Evolutionary conservation across 1,140 invertebrate species (phyloP).

Genomic region (Panagrolaimus sp.): DNA sequence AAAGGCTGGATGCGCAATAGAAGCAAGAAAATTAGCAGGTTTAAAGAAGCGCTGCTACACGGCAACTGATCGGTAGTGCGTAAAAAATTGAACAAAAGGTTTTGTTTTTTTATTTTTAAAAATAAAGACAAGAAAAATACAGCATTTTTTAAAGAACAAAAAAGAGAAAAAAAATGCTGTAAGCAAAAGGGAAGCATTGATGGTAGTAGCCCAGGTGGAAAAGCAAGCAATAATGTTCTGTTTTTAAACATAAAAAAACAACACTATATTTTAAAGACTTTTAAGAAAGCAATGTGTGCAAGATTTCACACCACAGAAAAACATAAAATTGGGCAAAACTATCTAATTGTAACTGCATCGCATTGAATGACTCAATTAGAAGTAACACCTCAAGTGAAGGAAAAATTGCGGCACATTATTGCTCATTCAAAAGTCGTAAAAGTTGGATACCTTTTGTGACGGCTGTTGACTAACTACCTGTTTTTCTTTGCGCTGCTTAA

Average conservation of each 20-base stretch:
- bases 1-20: not conserved
- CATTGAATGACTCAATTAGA: not conserved
- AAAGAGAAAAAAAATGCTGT: not conserved
- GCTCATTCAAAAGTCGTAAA: not conserved
- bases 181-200: not conserved
- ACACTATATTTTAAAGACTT: too few relatives aligned
- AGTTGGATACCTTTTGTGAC: not conserved
- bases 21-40: not conserved
- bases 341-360: not conserved
- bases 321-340: not conserved
- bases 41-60: too few relatives aligned
- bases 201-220: not conserved
- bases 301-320: not conserved
- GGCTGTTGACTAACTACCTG: too few relatives aligned
- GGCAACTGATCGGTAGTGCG: slow-evolving; percentile 10
- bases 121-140: not conserved
- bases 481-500: too few relatives aligned
- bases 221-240: not conserved
- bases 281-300: not conserved
- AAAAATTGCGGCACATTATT: not conserved
- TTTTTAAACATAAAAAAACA: too few relatives aligned
- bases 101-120: slow-evolving; percentile 5
- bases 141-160: not conserved
- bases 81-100: slow-evolving; percentile 10
- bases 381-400: not conserved